Percentiles rank a stretch among this genome's conserved stretches.
phyloP scores from a whole-genome alignment of 2,888 invertebrate genomes.

The Caenorhabditis imperialis region DNA sequence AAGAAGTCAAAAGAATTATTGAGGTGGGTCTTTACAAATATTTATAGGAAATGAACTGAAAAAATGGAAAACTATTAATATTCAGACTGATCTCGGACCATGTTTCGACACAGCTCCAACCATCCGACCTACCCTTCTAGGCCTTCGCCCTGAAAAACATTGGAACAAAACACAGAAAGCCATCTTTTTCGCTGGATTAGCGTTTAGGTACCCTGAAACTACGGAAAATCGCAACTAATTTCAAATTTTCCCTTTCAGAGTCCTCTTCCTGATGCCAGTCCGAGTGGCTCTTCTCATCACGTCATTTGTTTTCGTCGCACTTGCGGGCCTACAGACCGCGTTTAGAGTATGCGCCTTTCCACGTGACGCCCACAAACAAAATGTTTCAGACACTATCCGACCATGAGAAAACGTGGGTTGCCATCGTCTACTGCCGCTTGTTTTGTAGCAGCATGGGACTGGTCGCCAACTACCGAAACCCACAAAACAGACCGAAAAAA shows the following conservation, averaged over 20 bases:
- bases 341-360: no score
- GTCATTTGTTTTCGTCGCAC: slow-evolving; percentile 69
- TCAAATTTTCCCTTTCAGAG: slow-evolving; percentile 48
- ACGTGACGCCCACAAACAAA: no score
- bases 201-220: slow-evolving; percentile 53
- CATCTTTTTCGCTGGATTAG: slow-evolving; percentile 52
- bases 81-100: slow-evolving; percentile 55
- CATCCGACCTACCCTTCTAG: slow-evolving; percentile 43
- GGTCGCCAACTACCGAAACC: slow-evolving; percentile 63
- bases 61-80: no score
- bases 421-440: slow-evolving; percentile 69
- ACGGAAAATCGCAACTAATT: background rate
- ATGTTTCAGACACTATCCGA: slow-evolving; percentile 50
- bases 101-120: slow-evolving; percentile 56
- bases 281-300: slow-evolving; percentile 62
- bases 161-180: slow-evolving; percentile 49
- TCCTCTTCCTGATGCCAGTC: slow-evolving; percentile 65
- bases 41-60: no score
- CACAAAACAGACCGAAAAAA: slow-evolving; percentile 61
- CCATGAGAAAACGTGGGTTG: slow-evolving; percentile 60
- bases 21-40: no score
- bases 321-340: slow-evolving; percentile 63
- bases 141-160: slow-evolving; percentile 27
- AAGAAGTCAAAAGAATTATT: slow-evolving; percentile 18
- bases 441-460: slow-evolving; percentile 70